phyloP scores from a whole-genome alignment of 2,888 invertebrate genomes.

The Aleiodes testaceus region DNA sequence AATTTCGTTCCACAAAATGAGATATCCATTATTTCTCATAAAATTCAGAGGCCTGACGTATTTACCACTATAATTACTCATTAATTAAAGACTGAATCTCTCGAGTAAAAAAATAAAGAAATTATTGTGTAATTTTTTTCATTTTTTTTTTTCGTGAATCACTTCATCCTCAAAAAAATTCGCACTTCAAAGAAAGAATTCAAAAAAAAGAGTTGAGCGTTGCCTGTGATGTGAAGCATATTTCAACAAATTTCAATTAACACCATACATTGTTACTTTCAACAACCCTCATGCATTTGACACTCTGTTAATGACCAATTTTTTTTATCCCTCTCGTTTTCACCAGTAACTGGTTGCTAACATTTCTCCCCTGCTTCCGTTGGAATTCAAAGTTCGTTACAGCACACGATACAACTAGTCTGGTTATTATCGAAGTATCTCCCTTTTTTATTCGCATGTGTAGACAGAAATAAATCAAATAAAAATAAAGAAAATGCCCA shows the following conservation, averaged over 20 bases:
- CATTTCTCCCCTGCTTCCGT: not conserved
- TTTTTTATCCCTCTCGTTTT: slow-evolving; percentile 7
- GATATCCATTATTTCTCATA: not conserved
- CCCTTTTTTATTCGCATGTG: not conserved
- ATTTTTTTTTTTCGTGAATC: no score
- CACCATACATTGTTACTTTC: not conserved
- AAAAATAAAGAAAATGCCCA: slow-evolving; percentile 9
- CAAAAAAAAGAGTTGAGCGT: not conserved
- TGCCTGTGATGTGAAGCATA: not conserved
- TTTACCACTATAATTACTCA: no score
- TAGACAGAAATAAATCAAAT: not conserved
- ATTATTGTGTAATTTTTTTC: no score
- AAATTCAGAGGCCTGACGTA: no score
- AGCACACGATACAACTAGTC: not conserved
- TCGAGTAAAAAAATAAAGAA: no score
- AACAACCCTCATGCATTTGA: slow-evolving; percentile 25
- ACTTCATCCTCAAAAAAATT: not conserved
- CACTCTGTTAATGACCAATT: slow-evolving; percentile 27
- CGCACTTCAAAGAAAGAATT: not conserved
- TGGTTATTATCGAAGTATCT: not conserved
- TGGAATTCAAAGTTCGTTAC: slow-evolving; percentile 3
- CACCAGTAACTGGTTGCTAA: not conserved
- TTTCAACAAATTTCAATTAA: slow-evolving; percentile 21
- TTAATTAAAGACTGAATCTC: no score
- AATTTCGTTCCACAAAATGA: not conserved